These are phyloP conservation scores for Nibea coibor DNA, from an alignment of 2,113 vertebrate species.

Conservation along the genomic window DNA sequence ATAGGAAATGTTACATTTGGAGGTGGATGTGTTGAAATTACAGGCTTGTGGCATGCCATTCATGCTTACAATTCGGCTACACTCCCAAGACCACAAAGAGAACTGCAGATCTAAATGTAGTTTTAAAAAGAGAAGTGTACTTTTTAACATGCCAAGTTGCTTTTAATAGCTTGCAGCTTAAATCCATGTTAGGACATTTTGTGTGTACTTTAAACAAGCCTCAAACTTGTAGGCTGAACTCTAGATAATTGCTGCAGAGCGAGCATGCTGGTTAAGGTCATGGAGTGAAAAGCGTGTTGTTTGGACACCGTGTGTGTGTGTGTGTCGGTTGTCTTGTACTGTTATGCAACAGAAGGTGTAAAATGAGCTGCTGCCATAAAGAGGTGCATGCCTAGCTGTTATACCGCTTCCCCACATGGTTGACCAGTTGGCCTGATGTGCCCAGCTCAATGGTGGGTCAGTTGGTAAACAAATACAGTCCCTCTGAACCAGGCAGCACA, in stretches of 20 bases:
- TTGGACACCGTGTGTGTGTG: constrained; percentile 31
- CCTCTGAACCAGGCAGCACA: constrained; percentile 34
- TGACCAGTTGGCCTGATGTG: constrained; percentile 58
- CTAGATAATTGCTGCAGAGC: constrained; percentile 17
- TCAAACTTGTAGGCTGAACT: constrained; percentile 35
- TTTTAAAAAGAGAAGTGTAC: constrained; percentile 33
- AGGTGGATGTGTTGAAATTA: constrained; percentile 51
- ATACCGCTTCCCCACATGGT: constrained; percentile 40
- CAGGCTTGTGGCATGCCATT: constrained; percentile 29
- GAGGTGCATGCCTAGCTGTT: constrained; percentile 54
- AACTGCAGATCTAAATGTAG: constrained; percentile 32
- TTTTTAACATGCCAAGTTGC: constrained; percentile 26
- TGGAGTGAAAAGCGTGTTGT: constrained; percentile 51
- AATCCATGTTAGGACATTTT: constrained; percentile 39
- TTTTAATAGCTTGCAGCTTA: constrained; percentile 42
- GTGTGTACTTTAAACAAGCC: constrained; percentile 34
- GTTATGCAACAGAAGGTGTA: constrained; percentile 70
- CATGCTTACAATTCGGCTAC: constrained; percentile 43
- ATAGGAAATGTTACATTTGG: constrained; percentile 45
- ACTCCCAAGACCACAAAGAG: constrained; percentile 32
- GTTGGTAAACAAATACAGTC: constrained; percentile 64
- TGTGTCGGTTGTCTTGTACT: constrained; percentile 34
- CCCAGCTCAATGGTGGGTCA: constrained; percentile 29
- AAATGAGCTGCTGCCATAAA: constrained; percentile 70
- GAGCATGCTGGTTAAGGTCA: constrained; percentile 51